Evolutionary conservation across 2,888 invertebrate species (phyloP), one percentile per base, ranked within the genome.

Genomic region (Hybos culiciformis): DNA sequence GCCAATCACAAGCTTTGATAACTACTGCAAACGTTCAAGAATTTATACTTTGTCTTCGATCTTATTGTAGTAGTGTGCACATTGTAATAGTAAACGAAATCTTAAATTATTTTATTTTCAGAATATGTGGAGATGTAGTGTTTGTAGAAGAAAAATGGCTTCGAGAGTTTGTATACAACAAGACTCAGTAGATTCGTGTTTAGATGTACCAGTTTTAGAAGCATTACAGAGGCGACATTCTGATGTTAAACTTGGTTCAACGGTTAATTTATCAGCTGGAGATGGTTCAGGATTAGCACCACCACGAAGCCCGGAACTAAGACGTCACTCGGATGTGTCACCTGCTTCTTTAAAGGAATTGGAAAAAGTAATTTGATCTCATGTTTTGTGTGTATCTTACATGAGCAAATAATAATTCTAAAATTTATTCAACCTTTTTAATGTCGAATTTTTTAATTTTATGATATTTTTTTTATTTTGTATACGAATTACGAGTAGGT

Each of bases 81-180:
- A n/a, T n/a, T n/a, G n/a, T n/a, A n/a, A n/a, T n/a, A 39, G 29
- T 39, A 19, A 33, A 11, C n/a, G n/a, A n/a, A n/a, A n/a, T 32
- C 24, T 15, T 24, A 26, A 42, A 18, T 20, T 31, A 5, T 34
- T 26, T 32, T 9, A 11, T 43, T 55, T 58, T 0, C 65, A 82
- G 82, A 78, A 70, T 51, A 79, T 78, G 54, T 91, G 90, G 90
- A 78, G 84, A 45, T 91, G 90, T 67, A 88, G 87, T 51, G 87
- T 90, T 15, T 91, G 90, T 61, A 78, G 88, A 23, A 76, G 84
- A 50, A 85, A 86, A 67, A 75, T 85, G 50, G 83, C 79, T 43
- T 83, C 84, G 12, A 73, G 86, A 21, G 73, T 80, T 23, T 80
- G 80, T 39, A 75, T 85, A 23, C 73, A 79, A 4, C 85, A 85